A percentile compares a stretch with the other conserved stretches of the same genome.
These are phyloP conservation scores for Dasypogon diadema DNA, from an alignment of 2,888 invertebrate genomes.

Conservation along the genomic window DNA sequence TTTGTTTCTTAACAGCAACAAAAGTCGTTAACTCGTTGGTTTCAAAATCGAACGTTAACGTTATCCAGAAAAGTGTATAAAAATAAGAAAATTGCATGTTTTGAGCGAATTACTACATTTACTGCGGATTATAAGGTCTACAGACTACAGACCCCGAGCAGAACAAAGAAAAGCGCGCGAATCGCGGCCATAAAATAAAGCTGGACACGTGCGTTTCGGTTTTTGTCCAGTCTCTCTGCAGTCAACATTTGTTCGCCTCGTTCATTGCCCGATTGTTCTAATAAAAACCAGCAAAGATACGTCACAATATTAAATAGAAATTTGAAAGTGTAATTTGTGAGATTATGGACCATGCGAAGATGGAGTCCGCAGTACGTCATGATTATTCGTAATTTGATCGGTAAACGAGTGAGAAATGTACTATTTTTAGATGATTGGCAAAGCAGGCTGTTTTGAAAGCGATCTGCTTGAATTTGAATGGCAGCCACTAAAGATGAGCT, in stretches of 20 bases:
- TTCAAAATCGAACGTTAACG: not conserved
- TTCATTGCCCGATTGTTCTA: not conserved
- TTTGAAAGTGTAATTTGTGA: too few relatives aligned
- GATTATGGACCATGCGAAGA: too few relatives aligned
- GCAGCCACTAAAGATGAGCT: too few relatives aligned
- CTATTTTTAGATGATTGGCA: too few relatives aligned
- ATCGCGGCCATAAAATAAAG: constrained; percentile 9
- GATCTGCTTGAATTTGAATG: too few relatives aligned
- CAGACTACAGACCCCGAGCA: not conserved
- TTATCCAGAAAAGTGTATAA: not conserved
- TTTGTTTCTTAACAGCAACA: not conserved
- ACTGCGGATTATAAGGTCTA: constrained; percentile 4
- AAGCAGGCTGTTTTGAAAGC: too few relatives aligned
- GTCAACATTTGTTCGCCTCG: not conserved
- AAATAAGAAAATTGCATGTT: constrained; percentile 1
- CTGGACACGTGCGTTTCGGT: constrained; percentile 38
- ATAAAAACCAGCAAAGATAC: not conserved
- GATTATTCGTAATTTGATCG: too few relatives aligned
- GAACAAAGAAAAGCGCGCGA: constrained; percentile 41
- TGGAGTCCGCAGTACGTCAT: too few relatives aligned
- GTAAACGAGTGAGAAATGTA: too few relatives aligned
- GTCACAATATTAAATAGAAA: constrained; percentile 6
- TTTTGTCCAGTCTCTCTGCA: constrained; percentile 12
- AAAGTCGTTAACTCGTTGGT: not conserved
- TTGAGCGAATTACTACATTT: constrained; percentile 6